These are phyloP conservation scores for Parapristionchus giblindavisi DNA, from an alignment of 2,888 invertebrate genomes.

Conservation along the genomic window DNA sequence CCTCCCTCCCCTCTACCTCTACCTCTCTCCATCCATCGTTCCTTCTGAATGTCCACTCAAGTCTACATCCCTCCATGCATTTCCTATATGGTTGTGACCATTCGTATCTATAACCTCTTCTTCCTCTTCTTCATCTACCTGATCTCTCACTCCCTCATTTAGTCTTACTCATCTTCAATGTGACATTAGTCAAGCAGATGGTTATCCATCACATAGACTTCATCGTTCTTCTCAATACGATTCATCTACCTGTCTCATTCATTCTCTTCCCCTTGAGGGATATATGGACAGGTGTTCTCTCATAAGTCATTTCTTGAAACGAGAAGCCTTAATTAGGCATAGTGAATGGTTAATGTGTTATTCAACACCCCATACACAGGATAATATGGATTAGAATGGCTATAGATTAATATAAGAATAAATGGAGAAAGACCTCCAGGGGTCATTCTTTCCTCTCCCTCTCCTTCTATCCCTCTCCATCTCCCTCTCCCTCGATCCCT, in stretches of 20 bases:
- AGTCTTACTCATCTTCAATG: not conserved
- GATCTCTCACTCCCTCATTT: slow-evolving; percentile 3
- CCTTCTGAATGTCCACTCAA: slow-evolving; percentile 11
- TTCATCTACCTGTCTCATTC: not conserved
- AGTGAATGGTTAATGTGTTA: slow-evolving; percentile 34
- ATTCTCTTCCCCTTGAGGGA: no score
- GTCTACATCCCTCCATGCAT: slow-evolving; percentile 32
- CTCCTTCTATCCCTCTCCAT: not conserved
- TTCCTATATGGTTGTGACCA: no score
- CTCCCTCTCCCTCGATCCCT: slow-evolving; percentile 11
- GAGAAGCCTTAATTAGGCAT: slow-evolving; percentile 35
- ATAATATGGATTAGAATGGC: slow-evolving; percentile 19
- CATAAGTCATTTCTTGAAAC: slow-evolving; percentile 32
- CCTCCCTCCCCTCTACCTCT: slow-evolving; percentile 13
- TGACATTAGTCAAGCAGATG: slow-evolving; percentile 20
- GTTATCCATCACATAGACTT: not conserved
- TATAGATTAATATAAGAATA: slow-evolving; percentile 15
- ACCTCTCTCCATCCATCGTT: slow-evolving; percentile 31
- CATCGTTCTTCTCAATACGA: no score
- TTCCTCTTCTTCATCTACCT: not conserved
- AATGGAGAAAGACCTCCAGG: slow-evolving; percentile 1
- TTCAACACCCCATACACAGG: slow-evolving; percentile 27
- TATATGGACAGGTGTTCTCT: no score
- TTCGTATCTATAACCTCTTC: not conserved
- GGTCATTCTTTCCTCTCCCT: slow-evolving; percentile 8